Percentiles rank a stretch among this genome's conserved stretches.
These are phyloP conservation scores for Chrysina gloriosa DNA, from an alignment of 2,888 invertebrate genomes.

Conservation along the genomic window DNA sequence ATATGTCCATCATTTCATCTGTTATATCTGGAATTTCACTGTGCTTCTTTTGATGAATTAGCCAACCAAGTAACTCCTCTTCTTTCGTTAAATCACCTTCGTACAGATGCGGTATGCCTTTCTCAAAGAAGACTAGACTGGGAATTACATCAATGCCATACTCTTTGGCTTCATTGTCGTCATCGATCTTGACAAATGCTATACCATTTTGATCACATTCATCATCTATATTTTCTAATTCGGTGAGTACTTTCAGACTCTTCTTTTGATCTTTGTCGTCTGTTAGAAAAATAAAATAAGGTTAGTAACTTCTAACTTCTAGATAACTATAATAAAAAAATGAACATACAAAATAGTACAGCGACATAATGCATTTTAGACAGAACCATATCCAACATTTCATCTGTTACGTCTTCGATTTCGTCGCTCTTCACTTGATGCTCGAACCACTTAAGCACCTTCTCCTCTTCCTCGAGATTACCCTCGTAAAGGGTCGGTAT, in stretches of 20 bases:
- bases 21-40: conserved; percentile 93
- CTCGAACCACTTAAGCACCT: conserved; percentile 87
- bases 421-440: conserved; percentile 88
- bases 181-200: conserved; percentile 91
- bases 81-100: conserved; percentile 85
- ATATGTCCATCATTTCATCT: conserved; percentile 92
- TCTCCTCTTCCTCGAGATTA: conserved; percentile 89
- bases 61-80: conserved; percentile 89
- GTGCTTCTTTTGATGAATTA: conserved; percentile 89
- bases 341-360: conserved; percentile 89
- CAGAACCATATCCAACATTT: conserved; percentile 91
- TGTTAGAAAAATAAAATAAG: conserved; percentile 58
- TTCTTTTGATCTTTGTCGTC: conserved; percentile 93
- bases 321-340: background rate
- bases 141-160: conserved; percentile 88
- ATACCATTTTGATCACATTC: conserved; percentile 93
- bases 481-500: conserved; percentile 83
- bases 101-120: conserved; percentile 71
- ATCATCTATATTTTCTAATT: conserved; percentile 93
- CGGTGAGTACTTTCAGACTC: conserved; percentile 84
- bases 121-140: conserved; percentile 81
- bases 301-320: background rate
- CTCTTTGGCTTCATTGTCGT: conserved; percentile 88
- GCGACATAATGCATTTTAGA: conserved; percentile 90
- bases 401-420: conserved; percentile 94